These are phyloP conservation scores for Gari tellinella DNA, from an alignment of 2,888 invertebrate species.

Conservation along the genomic window DNA sequence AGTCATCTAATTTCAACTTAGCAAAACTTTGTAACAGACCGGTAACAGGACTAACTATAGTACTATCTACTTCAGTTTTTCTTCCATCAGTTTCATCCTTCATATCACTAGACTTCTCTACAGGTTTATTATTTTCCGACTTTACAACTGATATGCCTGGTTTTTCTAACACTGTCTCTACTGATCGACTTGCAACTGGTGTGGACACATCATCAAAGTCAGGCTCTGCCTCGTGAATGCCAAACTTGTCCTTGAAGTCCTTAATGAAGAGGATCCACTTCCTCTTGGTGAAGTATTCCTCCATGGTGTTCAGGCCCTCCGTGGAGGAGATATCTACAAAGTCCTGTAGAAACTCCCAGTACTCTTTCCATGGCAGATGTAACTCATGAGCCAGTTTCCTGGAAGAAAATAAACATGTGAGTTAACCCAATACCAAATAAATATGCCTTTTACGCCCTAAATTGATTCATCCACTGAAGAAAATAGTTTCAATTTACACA, in stretches of 20 bases:
- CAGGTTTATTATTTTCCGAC: neutral
- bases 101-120: neutral
- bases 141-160: neutral
- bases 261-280: slow-evolving; percentile 44
- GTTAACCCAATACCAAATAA: too few relatives aligned
- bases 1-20: slow-evolving; percentile 58
- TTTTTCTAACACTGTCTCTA: slow-evolving; percentile 1
- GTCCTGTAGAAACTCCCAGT: slow-evolving; percentile 95
- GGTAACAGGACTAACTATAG: slow-evolving; percentile 60
- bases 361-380: slow-evolving; percentile 91
- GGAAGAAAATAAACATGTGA: too few relatives aligned
- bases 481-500: too few relatives aligned
- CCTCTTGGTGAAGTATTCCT: slow-evolving; percentile 88
- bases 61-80: slow-evolving; percentile 38
- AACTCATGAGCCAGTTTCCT: slow-evolving; percentile 80
- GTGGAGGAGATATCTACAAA: slow-evolving; percentile 91
- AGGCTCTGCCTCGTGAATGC: slow-evolving; percentile 12
- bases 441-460: too few relatives aligned
- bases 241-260: slow-evolving; percentile 43
- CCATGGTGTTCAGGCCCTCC: slow-evolving; percentile 91
- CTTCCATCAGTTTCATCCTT: slow-evolving; percentile 4
- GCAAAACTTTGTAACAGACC: slow-evolving; percentile 61
- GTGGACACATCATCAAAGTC: neutral
- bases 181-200: neutral
- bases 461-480: too few relatives aligned